Base-by-base conservation (phyloP, 2,797 vertebrate species). In the Synaphobranchus kaupii region DNA sequence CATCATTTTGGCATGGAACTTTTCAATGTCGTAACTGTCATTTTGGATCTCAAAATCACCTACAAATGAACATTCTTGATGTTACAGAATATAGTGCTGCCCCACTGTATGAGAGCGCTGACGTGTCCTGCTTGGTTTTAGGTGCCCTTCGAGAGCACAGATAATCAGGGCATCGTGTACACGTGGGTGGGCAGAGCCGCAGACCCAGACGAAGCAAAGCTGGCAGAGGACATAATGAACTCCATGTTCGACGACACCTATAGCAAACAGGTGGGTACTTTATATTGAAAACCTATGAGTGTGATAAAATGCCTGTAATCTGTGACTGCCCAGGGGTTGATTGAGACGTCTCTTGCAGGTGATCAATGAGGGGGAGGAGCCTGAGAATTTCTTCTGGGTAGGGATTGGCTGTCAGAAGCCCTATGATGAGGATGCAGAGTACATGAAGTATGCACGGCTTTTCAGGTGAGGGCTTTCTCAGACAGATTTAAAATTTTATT, bases 381-480 rank as follows among this genome's bases (percentile, higher is more conserved):
- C 98, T 0, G 98, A 99, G 93, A 99, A 99, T 94, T 99, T 99
- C 94, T 99, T 99, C 95, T 99, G 98, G 98, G 98, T 99, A 1
- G 98, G 98, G 87, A 98, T 99, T 0, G 98, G 98, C 10, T 96
- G 96, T 73, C 98, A 98, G 95, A 99, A 99, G 89, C 91, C 94
- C 2, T 99, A 99, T 0, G 98, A 99, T 0, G 98, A 99, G 39
- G 98, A 99, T 0, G 98, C 99, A 0, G 98, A 99, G 0, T 99
- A 99, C 66, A 99, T 99, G 99, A 99, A 99, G 92, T 94, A 97
- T 2, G 97, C 98, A 0, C 95, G 98, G 20, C 97, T 99, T 84
- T 99, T 99, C 95, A 97, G 99, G 98, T 98, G 87, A 78, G 39
- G n/a, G 68, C 28, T 10, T 13, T 73, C 28, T 73, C 68, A n/a